Base-by-base conservation (phyloP, 2,113 vertebrate species). In the Amphilophus citrinellus region DNA sequence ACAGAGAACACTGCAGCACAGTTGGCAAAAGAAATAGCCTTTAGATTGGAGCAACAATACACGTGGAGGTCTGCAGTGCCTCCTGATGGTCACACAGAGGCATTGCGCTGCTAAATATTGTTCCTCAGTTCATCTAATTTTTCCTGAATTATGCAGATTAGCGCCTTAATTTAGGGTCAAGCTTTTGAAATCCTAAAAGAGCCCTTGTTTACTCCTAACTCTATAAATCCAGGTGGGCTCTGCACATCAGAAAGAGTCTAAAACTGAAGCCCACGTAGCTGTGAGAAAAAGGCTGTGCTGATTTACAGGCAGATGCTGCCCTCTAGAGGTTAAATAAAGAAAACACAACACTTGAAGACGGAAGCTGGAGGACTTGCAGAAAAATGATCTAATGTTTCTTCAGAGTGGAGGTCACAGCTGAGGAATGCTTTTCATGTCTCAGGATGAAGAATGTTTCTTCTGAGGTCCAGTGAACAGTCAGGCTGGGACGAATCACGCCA, bases 251-350 rank as follows among this genome's bases (percentile, higher is more conserved):
- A 10, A 68, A 30, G 13, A 62, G 5, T 20, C 22, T 11, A 50
- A 63, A 60, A 71, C 18, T 22, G 50, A 53, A 80, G 76, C 35
- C 18, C 53, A 50, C 32, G 35, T 10, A 22, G 73, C 6, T 5
- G 60, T 7, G 82, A 50, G 37, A 14, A 27, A 30, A 18, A 82
- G 61, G 75, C 35, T n/a, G 77, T 47, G 4, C 30, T 44, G 73
- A 81, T 84, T 65, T 20, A 68, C n/a, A 62, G 79, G 79, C 62
- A 20, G 24, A 71, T 61, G 77, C 90, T 71, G 85, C 88, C 90
- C 83, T 58, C 90, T 80, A 47, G 83, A 3, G 91, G 88, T 3
- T 10, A 14, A 76, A 6, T 2, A 0, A 65, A n/a, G 63, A 32
- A 10, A 79, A 27, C 39, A 58, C 88, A 77, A 47, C 14, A 37